Conservation (phyloP, 2,113 vertebrate genomes). For the Pampusana beccarii region DNA sequence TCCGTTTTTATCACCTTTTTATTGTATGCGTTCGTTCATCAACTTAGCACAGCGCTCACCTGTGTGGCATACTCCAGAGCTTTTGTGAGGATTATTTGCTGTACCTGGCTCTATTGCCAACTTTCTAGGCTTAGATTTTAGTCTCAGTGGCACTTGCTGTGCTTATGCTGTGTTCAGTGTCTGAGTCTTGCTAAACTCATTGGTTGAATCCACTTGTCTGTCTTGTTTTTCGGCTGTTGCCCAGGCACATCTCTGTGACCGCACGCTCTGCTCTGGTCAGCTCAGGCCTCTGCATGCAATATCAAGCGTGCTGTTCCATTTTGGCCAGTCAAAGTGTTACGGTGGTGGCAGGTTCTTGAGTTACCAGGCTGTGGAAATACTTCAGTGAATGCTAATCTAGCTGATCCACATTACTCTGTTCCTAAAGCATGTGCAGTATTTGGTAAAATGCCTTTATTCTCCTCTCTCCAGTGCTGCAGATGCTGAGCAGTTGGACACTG, state of each 20-base stretch:
- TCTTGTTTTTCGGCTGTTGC: neutral
- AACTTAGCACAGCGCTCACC: neutral
- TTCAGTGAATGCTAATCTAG: neutral
- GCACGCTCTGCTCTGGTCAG: neutral
- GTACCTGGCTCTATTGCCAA: neutral
- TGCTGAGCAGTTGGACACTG: neutral
- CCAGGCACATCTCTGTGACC: fast-evolving
- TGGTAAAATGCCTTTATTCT: neutral
- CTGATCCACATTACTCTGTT: neutral
- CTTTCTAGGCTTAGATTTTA: neutral
- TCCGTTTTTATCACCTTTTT: neutral
- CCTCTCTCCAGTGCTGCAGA: neutral
- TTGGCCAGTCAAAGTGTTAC: neutral
- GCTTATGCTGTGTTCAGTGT: neutral
- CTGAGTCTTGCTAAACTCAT: neutral
- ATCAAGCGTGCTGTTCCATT: neutral
- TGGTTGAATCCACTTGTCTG: neutral
- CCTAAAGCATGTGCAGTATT: neutral
- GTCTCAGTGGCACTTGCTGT: neutral
- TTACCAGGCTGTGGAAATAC: neutral
- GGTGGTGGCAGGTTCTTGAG: neutral
- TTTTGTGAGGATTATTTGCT: neutral
- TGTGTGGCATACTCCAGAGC: neutral
- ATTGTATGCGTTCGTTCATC: neutral
- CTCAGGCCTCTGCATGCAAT: neutral